phyloP scores from a whole-genome alignment of 1,140 invertebrate species.

The Orchesella cincta region DNA sequence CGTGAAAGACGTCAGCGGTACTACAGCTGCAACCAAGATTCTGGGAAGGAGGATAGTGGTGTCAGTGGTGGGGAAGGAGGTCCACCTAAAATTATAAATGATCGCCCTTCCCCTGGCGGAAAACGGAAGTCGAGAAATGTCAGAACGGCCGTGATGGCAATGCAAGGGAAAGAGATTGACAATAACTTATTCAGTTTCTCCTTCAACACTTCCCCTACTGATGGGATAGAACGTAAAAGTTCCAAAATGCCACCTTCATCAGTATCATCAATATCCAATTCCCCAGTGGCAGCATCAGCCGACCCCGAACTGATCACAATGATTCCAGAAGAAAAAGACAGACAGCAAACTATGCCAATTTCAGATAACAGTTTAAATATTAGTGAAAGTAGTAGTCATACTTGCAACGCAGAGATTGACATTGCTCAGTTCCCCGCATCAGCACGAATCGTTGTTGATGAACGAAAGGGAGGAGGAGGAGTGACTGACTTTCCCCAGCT shows the following conservation, averaged over 20 bases:
- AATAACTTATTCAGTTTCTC: too few species aligned
- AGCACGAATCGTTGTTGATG: too few species aligned
- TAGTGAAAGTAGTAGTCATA: background rate
- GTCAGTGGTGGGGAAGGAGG: background rate
- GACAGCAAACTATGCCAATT: background rate
- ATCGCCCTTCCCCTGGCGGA: background rate
- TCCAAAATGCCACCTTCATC: background rate
- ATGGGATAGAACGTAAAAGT: background rate
- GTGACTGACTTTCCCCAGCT: too few species aligned
- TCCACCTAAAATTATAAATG: background rate
- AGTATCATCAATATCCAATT: background rate
- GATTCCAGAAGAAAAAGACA: constrained; percentile 27
- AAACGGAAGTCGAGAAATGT: background rate
- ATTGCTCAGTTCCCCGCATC: background rate
- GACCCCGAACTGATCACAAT: background rate
- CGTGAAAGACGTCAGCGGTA: constrained; percentile 11
- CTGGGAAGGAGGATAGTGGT: background rate
- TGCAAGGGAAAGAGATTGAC: background rate
- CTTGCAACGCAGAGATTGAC: background rate
- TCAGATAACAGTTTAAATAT: background rate
- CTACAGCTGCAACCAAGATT: constrained; percentile 19
- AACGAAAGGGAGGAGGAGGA: too few species aligned
- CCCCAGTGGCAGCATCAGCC: background rate
- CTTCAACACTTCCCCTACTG: too few species aligned
- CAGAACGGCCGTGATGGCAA: background rate